phyloP scores from a whole-genome alignment of 2,797 vertebrate genomes.

The Brotula barbata region DNA sequence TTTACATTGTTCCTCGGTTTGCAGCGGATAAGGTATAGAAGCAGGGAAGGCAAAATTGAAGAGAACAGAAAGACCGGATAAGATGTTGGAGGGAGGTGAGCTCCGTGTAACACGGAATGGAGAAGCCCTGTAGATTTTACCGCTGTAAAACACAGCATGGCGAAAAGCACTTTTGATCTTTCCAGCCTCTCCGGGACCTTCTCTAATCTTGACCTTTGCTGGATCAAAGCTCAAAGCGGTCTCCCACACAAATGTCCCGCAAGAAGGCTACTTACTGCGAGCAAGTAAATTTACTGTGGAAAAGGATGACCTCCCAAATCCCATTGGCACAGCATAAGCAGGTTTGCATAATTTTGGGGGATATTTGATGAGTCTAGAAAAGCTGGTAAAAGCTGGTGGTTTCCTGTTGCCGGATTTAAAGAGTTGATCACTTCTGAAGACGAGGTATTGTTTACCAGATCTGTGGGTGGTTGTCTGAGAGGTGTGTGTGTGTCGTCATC shows the following conservation, averaged over 20 bases:
- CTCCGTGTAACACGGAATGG: slow-evolving; percentile 7
- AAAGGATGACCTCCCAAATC: neutral
- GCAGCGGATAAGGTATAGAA: slow-evolving; percentile 17
- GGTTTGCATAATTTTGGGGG: neutral
- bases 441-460: slow-evolving; percentile 31
- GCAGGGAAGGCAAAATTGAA: slow-evolving; percentile 28
- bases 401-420: slow-evolving; percentile 16
- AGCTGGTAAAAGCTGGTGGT: neutral
- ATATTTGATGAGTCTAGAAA: slow-evolving; percentile 9
- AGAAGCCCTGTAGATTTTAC: slow-evolving; percentile 6
- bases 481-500: slow-evolving; percentile 10
- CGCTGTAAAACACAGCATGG: neutral
- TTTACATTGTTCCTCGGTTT: neutral
- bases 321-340: slow-evolving; percentile 13
- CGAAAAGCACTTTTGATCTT: neutral
- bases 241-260: neutral
- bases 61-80: slow-evolving; percentile 10
- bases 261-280: neutral
- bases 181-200: neutral
- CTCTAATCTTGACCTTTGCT: slow-evolving; percentile 16
- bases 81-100: slow-evolving; percentile 33
- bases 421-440: slow-evolving; percentile 33
- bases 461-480: slow-evolving; percentile 6
- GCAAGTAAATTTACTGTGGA: slow-evolving; percentile 6
- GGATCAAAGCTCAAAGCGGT: slow-evolving; percentile 5